Base-by-base conservation (phyloP, 1,140 invertebrate species). In the Whitmania pigra region DNA sequence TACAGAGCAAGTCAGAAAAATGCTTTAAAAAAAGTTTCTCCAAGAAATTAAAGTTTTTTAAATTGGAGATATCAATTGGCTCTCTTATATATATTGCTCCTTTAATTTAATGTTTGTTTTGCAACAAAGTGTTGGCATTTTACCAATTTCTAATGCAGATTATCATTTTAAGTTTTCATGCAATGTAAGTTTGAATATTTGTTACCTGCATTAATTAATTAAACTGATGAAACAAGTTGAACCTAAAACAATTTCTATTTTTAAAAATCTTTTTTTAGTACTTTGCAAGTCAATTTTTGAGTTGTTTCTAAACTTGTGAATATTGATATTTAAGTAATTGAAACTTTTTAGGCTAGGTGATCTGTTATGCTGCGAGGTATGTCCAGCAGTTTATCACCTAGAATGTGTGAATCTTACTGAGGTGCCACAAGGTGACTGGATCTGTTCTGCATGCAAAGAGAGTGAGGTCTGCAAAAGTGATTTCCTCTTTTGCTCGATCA, bases 371-470 rank as follows among this genome's bases (percentile, higher is more conserved):
- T 98, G 94, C 84, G 94, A 97, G 82, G 93, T 91, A 11, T 97
- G 94, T 81, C 91, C 94, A 67, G 94, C 94, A 49, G 93, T 97
- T 25, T 97, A 92, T 82, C 94, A 98, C 83, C 84, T 97, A 77
- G 89, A 91, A 77, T 98, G 94, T 85, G 89, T 96, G 31, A 92
- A 95, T 79, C 94, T 94, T 55, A 92, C 94, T 13, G 88, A 95
- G 84, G 91, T 96, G 67, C 94, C 94, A 60, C 89, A 91, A 57
- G 84, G 85, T 77, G 94, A 97, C 78, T 97, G 94, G 94, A 89
- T 94, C 75, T 97, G 94, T 85, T 88, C 87, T 76, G 87, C 95
- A 54, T 98, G 94, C 82, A 88, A 89, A 80, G 88, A 89, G 67
- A 92, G 97, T 79, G 89, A 92, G 86, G 89, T 94, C 75, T 25